Base-by-base conservation (phyloP, 37 sponge, comb jelly and placozoan species). In the Eunapius fragilis region DNA sequence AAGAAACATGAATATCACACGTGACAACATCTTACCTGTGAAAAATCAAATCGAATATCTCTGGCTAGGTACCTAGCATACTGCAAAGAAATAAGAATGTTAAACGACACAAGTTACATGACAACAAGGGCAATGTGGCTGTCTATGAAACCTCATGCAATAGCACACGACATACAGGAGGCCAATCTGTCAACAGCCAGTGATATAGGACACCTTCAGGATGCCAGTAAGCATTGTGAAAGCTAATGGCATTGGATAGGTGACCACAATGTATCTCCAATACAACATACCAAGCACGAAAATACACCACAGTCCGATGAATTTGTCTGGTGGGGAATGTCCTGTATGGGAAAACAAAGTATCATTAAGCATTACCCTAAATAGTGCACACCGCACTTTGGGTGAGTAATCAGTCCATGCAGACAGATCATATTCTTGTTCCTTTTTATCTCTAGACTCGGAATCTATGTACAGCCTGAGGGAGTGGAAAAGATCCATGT, bases 301-400 rank as follows among this genome's bases (percentile, higher is more conserved):
- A 98, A 98, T 31, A 98, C 99, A 0, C 99, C 99, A 85, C 99
- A 98, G 80, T 98, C 99, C 70, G 92, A 92, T 19, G 90, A 87
- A 70, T 98, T 98, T 78, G 72, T 30, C 82, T 98, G 99, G 72
- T 89, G 83, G 34, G 99, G 99, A 37, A 98, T 93, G 27, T 98
- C 89, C 91, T 94, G 68, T 38, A 85, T 34, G 70, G 34, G 45
- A 26, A 72, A 31, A 86, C 72, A 86, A n/a, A 19, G 25, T 0
- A 28, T 38, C 2, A 68, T 3, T 58, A 10, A 10, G 10, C 34
- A 41, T 48, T 74, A 37, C 17, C 28, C 19, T 74, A 41, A 31
- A 77, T 24, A 78, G 34, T 24, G 23, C 5, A 25, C 37, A 3
- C 37, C 48, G 36, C 77, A 91, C 91, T 84, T 91, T 91, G 25